Evolutionary conservation across 2,113 vertebrate genomes (phyloP).

Genomic region (Carassius gibelio): DNA sequence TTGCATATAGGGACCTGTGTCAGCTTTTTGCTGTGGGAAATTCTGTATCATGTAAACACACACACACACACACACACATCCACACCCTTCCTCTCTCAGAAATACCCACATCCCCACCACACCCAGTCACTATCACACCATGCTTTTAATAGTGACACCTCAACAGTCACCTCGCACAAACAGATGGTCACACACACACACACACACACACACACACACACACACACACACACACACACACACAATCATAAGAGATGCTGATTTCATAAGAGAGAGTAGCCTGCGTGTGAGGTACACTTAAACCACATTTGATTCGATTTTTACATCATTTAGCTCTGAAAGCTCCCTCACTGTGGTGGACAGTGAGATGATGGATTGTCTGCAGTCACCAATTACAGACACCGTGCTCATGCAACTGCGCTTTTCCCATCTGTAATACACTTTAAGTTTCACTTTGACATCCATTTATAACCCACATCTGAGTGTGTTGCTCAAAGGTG

Average conservation of each 20-base stretch:
- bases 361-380: background rate
- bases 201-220: background rate
- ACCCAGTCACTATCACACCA: conserved; percentile 45
- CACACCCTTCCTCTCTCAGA: conserved; percentile 57
- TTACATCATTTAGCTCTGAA: background rate
- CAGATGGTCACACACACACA: conserved; percentile 21
- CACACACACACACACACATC: background rate
- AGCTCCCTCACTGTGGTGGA: background rate
- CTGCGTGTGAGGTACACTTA: background rate
- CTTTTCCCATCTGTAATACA: conserved; percentile 11
- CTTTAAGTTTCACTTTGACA: background rate
- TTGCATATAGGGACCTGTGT: background rate
- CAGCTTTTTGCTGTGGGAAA: conserved; percentile 54
- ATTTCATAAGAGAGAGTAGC: background rate
- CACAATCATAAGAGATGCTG: background rate
- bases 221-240: background rate
- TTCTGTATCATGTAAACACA: conserved; percentile 25
- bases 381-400: background rate
- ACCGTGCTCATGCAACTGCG: conserved; percentile 2
- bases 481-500: background rate
- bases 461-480: background rate
- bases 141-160: conserved; percentile 38
- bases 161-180: conserved; percentile 5
- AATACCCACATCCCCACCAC: conserved; percentile 55
- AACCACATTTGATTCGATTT: background rate